A percentile compares a stretch with the other conserved stretches of the same genome.
Conservation (phyloP, 2,888 invertebrate genomes). For the Lasius platythorax region DNA sequence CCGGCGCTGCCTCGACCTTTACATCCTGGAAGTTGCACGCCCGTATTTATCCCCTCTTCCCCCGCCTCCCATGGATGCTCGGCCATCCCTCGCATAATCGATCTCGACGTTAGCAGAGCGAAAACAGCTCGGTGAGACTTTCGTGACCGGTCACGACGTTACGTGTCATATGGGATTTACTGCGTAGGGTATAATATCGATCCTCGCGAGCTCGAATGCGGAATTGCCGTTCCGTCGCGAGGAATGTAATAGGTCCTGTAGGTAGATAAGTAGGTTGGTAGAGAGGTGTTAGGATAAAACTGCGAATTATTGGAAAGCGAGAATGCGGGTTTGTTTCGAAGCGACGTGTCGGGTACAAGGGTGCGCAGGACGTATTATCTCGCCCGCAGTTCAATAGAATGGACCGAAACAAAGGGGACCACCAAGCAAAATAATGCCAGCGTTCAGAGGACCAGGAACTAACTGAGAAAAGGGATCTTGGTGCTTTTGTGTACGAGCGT, state of each 20-base stretch:
- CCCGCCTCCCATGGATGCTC: constrained; percentile 44
- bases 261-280: constrained; percentile 20
- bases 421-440: constrained; percentile 83
- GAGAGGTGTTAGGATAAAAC: constrained; percentile 68
- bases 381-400: constrained; percentile 83
- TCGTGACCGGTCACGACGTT: constrained; percentile 48
- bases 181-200: constrained; percentile 51
- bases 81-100: constrained; percentile 53
- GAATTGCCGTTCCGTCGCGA: constrained; percentile 43
- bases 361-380: constrained; percentile 82
- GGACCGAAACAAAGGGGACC: constrained; percentile 82
- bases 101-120: constrained; percentile 28
- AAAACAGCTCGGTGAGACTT: constrained; percentile 30
- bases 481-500: constrained; percentile 65
- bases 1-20: constrained; percentile 70
- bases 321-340: constrained; percentile 76
- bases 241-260: constrained; percentile 42
- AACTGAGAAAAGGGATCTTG: constrained; percentile 82
- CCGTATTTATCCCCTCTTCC: constrained; percentile 59
- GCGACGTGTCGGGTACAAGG: constrained; percentile 72
- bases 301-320: constrained; percentile 75
- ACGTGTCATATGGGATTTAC: constrained; percentile 48
- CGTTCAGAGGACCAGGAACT: constrained; percentile 79
- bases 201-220: not conserved
- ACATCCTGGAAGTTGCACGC: constrained; percentile 74